Evolutionary conservation across 2,888 invertebrate species (phyloP), one percentile per base, ranked within the genome.

Genomic region (Lochmaea crataegi): DNA sequence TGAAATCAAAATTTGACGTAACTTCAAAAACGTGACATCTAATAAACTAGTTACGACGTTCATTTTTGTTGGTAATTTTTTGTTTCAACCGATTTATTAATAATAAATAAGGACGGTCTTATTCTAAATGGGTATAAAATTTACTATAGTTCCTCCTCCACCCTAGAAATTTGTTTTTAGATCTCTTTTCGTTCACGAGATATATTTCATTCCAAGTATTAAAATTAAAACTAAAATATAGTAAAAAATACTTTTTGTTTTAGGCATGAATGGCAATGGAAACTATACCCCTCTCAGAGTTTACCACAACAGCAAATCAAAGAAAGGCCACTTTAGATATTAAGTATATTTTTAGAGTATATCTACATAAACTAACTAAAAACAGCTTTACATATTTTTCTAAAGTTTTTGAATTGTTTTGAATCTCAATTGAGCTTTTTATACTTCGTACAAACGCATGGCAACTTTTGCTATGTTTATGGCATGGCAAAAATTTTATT

Each of bases 301-400:
- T 12, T 94, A 94, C 83, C 94, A 94, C 86, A 94, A 94, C 83
- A 93, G 93, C 82, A 89, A 93, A 82, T 94, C 93, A 76, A 91
- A 92, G 83, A 94, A 94, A 86, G 94, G 94, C 75, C 94, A 94
- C 84, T 94, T 94, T 88, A 91, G 94, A 85, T 94, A 94, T 86
- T 94, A 89, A 90, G 65, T 77, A 12, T 45, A 71, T 66, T 70
- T 72, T 71, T 68, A 38, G 32, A 51, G 45, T 63, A 67, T 42
- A 14, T 45, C 45, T 45, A 22, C 38, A 45, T 64, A 6, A 57
- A 42, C 58, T 58, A 67, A 74, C 51, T 51, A 73, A 61, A 68
- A 71, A 67, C 64, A 76, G 74, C 75, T 75, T 75, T 74, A 77
- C 65, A 48, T 75, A 75, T 74, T 75, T 74, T 77, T 75, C 72